Evolutionary conservation across 2,797 vertebrate species (phyloP), one percentile per base, ranked within the genome.

Genomic region (Pantherophis alleghaniensis): DNA sequence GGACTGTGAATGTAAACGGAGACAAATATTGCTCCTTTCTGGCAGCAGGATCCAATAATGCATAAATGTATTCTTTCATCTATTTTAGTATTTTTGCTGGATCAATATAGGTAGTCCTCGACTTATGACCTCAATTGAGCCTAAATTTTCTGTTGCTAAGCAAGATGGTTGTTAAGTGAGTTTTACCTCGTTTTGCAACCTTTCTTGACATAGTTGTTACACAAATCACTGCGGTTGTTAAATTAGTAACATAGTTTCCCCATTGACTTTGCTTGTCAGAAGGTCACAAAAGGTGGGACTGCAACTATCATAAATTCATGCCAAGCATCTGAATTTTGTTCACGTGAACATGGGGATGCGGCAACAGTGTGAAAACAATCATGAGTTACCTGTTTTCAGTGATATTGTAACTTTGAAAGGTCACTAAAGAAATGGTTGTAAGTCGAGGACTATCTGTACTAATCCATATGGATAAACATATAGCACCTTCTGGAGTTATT

Each of bases 11-110:
- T 74, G 66, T 18, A 74, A 37, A 74, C 2, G 2, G 7, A 37
- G n/a, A 37, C 2, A 2, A 74, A 74, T 20, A 74, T 37, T 74
- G 14, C 7, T 69, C 66, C 66, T 69, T 69, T 69, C n/a, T 32
- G 14, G 66, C n/a, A 69, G 13, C n/a, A 69, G n/a, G 66, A 32
- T 69, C 66, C 94, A 28, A 42, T 56, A 60, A 59, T 14, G 91
- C 6, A 2, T 57, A 86, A 86, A 90, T 94, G 92, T 93, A 92
- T 94, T 88, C 90, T 87, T 61, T 14, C 63, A 94, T 90, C 63
- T 11, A 89, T 5, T 74, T 24, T 63, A 56, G 16, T 92, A 53
- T 93, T n/a, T 91, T 51, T 94, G 94, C 93, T 95, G 95, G 92
- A 91, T 47, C 93, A 91, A 51, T 91, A 88, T 5, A 32, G n/a